Percentiles rank a stretch among this genome's conserved stretches.
Evolutionary conservation across 2,888 invertebrate genomes (phyloP).

Genomic region (Scaptomyza caliginosa): DNA sequence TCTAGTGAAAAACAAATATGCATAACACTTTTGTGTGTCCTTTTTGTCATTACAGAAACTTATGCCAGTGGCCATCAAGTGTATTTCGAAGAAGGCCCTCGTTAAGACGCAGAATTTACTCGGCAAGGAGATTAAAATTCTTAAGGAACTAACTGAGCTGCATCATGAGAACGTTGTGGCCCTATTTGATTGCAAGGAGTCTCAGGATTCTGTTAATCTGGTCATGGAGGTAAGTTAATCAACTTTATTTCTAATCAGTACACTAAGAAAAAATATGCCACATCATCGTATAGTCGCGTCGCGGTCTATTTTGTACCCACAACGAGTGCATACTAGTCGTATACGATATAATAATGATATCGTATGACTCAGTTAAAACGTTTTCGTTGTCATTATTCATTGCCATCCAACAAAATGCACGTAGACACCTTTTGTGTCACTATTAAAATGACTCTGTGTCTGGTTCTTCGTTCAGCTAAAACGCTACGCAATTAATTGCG

Average conservation of each 20-base stretch:
- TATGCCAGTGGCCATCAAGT: slow-evolving; percentile 97
- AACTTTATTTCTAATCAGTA: slow-evolving; percentile 1
- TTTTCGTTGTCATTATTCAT: slow-evolving; percentile 2
- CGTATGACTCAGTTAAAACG: slow-evolving; percentile 39
- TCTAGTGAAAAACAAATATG: too few species aligned
- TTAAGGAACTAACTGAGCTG: slow-evolving; percentile 97
- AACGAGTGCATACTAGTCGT: not conserved
- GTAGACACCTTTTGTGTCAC: slow-evolving; percentile 60
- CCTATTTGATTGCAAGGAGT: slow-evolving; percentile 98
- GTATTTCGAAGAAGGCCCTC: slow-evolving; percentile 98
- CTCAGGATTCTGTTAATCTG: slow-evolving; percentile 96
- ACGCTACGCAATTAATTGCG: slow-evolving; percentile 74
- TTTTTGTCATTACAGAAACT: slow-evolving; percentile 89
- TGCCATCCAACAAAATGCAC: slow-evolving; percentile 46
- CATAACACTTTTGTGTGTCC: slow-evolving; percentile 11
- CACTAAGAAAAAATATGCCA: not conserved
- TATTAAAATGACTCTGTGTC: not conserved
- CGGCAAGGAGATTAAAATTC: slow-evolving; percentile 99
- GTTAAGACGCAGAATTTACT: slow-evolving; percentile 98
- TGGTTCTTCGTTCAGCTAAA: slow-evolving; percentile 25
- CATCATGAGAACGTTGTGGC: slow-evolving; percentile 99
- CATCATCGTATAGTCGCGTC: slow-evolving; percentile 30
- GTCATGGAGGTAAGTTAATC: slow-evolving; percentile 96
- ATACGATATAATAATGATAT: slow-evolving; percentile 37
- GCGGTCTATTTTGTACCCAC: slow-evolving; percentile 3